These are phyloP conservation scores for Episyrphus balteatus DNA, from an alignment of 1,140 invertebrate species.

Conservation along the genomic window DNA sequence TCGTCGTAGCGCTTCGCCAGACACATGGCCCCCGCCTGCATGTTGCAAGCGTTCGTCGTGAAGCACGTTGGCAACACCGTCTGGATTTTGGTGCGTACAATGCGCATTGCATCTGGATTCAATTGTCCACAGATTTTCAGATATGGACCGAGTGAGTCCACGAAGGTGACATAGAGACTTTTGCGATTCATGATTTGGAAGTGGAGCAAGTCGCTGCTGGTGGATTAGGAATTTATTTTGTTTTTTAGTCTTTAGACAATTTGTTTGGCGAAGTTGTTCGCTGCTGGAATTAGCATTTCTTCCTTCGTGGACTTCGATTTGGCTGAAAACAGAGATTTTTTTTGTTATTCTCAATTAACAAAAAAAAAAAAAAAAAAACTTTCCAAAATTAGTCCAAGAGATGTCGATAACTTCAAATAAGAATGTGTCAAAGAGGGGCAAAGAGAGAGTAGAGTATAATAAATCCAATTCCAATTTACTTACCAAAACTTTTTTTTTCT, in stretches of 20 bases:
- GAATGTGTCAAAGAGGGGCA: no score
- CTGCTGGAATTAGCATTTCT: no score
- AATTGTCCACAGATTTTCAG: conserved; percentile 56
- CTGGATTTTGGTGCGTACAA: conserved; percentile 24
- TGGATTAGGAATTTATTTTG: background rate
- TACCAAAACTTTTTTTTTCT: no score
- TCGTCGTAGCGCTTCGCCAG: conserved; percentile 15
- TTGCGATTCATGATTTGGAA: background rate
- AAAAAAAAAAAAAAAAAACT: no score
- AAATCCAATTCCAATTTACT: no score
- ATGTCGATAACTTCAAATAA: no score
- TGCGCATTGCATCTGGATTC: conserved; percentile 20
- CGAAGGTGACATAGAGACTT: conserved; percentile 43
- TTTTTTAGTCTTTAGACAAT: conserved; percentile 9
- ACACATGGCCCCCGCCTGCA: conserved; percentile 21
- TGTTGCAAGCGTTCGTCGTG: conserved; percentile 15
- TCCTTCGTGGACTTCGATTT: no score
- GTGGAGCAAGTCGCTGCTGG: background rate
- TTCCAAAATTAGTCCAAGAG: no score
- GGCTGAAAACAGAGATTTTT: no score
- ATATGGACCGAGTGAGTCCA: conserved; percentile 51
- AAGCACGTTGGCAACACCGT: conserved; percentile 22
- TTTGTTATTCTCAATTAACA: no score
- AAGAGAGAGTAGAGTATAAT: no score
- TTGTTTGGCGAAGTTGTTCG: background rate